phyloP scores from a whole-genome alignment of 2,888 invertebrate genomes.

The Poecilus cupreus region DNA sequence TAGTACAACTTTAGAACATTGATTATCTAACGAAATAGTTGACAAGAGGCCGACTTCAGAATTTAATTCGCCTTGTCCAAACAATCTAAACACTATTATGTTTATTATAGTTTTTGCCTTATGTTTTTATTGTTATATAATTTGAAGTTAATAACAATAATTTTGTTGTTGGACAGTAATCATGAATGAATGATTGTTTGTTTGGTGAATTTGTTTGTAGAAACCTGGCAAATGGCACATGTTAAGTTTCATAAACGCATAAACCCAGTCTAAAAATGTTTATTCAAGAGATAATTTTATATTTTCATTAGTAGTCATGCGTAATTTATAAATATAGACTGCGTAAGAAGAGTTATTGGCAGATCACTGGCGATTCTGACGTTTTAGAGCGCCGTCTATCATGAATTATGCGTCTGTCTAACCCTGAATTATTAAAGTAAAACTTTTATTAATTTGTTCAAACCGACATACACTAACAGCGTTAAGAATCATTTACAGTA shows the following conservation, averaged over 20 bases:
- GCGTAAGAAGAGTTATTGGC: slow-evolving; percentile 39
- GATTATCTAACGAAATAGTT: slow-evolving; percentile 16
- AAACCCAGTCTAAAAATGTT: slow-evolving; percentile 43
- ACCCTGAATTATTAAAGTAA: slow-evolving; percentile 35
- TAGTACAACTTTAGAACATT: slow-evolving; percentile 7
- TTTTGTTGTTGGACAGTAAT: not conserved
- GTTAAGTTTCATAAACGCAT: slow-evolving; percentile 28
- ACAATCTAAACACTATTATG: not conserved
- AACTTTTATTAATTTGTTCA: not conserved
- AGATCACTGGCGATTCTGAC: slow-evolving; percentile 43
- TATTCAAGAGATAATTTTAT: slow-evolving; percentile 57
- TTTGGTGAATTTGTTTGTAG: not conserved
- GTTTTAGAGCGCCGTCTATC: not conserved
- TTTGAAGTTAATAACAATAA: not conserved
- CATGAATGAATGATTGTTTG: not conserved
- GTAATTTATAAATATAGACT: slow-evolving; percentile 53
- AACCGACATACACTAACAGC: too few relatives aligned
- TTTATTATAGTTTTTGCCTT: not conserved
- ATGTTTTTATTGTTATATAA: not conserved
- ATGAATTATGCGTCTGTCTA: not conserved
- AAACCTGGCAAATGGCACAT: slow-evolving; percentile 20
- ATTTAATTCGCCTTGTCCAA: not conserved
- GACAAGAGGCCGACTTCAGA: not conserved
- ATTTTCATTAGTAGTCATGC: slow-evolving; percentile 47
- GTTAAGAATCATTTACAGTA: too few relatives aligned